Evolutionary conservation across 2,113 vertebrate genomes (phyloP).

Genomic region (Lycaon pictus): DNA sequence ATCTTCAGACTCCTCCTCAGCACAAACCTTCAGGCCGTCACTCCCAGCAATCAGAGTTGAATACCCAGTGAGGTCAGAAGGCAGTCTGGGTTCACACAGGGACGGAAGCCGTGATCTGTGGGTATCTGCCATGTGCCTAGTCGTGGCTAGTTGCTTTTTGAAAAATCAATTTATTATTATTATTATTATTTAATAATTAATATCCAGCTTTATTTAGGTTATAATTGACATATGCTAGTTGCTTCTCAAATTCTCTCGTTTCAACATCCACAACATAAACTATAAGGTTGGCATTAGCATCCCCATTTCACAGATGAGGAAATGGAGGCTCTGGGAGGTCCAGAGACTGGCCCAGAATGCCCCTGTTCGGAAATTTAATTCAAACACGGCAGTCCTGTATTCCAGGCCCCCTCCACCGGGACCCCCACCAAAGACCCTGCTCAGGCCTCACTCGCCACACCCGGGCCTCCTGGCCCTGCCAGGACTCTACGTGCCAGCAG

Average conservation of each 20-base stretch:
- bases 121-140: background rate
- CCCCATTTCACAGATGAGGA: background rate
- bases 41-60: background rate
- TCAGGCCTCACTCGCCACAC: background rate
- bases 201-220: background rate
- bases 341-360: background rate
- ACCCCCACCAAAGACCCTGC: background rate
- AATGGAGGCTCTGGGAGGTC: background rate
- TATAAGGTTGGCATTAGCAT: background rate
- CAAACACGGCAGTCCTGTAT: background rate
- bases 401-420: background rate
- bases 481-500: constrained; percentile 26
- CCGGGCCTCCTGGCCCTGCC: background rate
- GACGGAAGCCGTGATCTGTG: background rate
- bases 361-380: background rate
- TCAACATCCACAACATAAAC: background rate
- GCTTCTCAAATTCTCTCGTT: background rate
- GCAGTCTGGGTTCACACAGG: background rate
- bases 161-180: background rate
- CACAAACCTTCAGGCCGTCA: background rate
- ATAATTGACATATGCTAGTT: background rate
- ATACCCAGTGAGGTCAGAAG: background rate
- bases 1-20: background rate
- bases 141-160: background rate
- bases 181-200: background rate